phyloP scores from a whole-genome alignment of 37 sponge, comb jelly and placozoan species.

The Halisarca cf. caerulea region DNA sequence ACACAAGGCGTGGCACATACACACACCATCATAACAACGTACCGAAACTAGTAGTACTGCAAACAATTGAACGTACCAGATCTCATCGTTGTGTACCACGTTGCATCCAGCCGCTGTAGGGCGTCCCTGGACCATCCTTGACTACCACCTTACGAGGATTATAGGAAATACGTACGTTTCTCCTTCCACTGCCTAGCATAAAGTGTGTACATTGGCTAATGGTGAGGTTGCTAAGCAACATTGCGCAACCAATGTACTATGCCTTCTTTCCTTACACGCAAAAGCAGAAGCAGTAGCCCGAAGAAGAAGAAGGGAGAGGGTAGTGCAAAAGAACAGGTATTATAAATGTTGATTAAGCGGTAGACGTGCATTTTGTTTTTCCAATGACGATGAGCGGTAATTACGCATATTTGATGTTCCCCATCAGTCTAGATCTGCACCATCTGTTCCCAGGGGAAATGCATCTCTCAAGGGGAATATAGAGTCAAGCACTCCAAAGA shows the following conservation, averaged over 20 bases:
- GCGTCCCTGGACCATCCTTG: constrained; percentile 12
- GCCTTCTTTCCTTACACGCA: neutral
- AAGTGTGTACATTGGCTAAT: neutral
- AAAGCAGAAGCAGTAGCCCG: neutral
- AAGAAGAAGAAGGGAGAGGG: neutral
- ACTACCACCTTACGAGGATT: neutral
- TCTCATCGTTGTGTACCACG: constrained; percentile 56
- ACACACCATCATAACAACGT: neutral
- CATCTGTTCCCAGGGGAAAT: too few relatives aligned
- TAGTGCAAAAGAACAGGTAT: too few relatives aligned
- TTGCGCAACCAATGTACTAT: neutral
- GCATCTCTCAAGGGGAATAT: too few relatives aligned
- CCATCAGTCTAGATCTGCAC: too few relatives aligned
- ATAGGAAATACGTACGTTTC: neutral
- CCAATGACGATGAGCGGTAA: too few relatives aligned
- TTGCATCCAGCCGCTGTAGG: constrained; percentile 35
- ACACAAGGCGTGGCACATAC: neutral
- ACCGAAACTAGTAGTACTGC: neutral
- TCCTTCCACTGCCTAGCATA: neutral
- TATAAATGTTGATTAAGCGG: too few relatives aligned
- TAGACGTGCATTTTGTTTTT: too few relatives aligned
- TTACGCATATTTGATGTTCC: too few relatives aligned
- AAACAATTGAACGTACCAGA: constrained; percentile 52
- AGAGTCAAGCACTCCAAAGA: constrained; percentile 27
- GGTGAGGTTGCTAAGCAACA: neutral